Base-by-base conservation (phyloP, 2,888 invertebrate genomes). In the Pteria penguin region DNA sequence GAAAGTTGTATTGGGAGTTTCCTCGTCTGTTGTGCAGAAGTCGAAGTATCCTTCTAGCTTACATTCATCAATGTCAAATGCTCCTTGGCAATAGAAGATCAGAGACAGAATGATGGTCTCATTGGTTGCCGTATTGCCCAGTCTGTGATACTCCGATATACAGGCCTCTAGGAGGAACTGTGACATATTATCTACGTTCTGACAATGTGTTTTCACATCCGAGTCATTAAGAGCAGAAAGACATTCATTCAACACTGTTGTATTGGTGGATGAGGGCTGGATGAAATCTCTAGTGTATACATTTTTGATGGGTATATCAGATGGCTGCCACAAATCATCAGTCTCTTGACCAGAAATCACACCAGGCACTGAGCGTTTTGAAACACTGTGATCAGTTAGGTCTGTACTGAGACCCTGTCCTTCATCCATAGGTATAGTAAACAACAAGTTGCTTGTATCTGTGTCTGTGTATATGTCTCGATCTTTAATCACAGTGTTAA, bases 111-210 rank as follows among this genome's bases (percentile, higher is more conserved):
- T 14, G 24, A 84, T 61, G 2, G 80, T 68, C 27, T 60, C 29
- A 14, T 79, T 77, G 1, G 80, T 73, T 36, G 79, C 72, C 14
- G 68, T 72, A n/a, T 72, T 68, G 18, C 78, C 80, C 22, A 75
- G 75, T n/a, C 72, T 63, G 32, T 32, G 58, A 36, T 80, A 80
- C 45, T 84, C 84, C 2, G 81, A 68, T 29, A 87, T 80, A 71
- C 87, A 87, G 0, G 82, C 83, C 60, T 87, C 84, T 5, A 85
- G 57, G 36, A 81, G 81, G 54, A 84, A 82, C 36, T 84, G 83
- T 29, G 77, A 63, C 33, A 83, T 54, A 8, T 76, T 75, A 31
- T 74, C 65, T 18, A 82, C 29, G n/a, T 75, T 70, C 0, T 45
- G 62, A 57, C 84, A 84, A 55, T 80, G 58, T 18, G 70, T 32